phyloP scores from a whole-genome alignment of 2,113 vertebrate genomes.

The Ailurus styani region DNA sequence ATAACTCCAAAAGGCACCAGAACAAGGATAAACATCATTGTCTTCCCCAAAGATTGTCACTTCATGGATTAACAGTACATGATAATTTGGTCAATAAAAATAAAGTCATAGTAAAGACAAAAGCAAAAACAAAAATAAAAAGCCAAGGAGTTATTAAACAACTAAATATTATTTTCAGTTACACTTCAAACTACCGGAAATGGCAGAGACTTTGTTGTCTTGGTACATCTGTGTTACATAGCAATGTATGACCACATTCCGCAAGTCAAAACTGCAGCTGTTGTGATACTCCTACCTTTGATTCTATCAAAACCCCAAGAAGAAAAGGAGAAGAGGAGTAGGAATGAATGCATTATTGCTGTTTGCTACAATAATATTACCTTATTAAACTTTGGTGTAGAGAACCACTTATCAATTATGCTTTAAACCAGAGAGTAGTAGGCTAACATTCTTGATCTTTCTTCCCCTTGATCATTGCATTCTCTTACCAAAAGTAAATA shows the following conservation, averaged over 20 bases:
- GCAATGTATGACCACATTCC: not conserved
- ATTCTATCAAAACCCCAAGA: not conserved
- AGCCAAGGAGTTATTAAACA: not conserved
- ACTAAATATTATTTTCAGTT: not conserved
- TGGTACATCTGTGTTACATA: not conserved
- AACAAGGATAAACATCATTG: not conserved
- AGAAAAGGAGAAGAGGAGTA: not conserved
- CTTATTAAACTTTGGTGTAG: not conserved
- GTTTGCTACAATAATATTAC: not conserved
- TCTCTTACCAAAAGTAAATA: not conserved
- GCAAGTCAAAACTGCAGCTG: not conserved
- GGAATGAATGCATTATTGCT: not conserved
- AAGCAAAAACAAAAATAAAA: not conserved
- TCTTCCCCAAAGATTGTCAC: not conserved
- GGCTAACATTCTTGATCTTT: not conserved
- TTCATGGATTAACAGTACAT: not conserved
- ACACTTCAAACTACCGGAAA: not conserved
- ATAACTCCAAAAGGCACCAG: not conserved
- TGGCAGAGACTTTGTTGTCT: not conserved
- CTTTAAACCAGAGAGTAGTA: not conserved
- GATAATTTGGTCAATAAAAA: not conserved
- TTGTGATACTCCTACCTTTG: not conserved
- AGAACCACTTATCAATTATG: not conserved
- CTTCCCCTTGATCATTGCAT: not conserved
- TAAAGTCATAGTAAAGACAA: not conserved